Conservation (phyloP, 2,113 vertebrate genomes). For the Pavo muticus region DNA sequence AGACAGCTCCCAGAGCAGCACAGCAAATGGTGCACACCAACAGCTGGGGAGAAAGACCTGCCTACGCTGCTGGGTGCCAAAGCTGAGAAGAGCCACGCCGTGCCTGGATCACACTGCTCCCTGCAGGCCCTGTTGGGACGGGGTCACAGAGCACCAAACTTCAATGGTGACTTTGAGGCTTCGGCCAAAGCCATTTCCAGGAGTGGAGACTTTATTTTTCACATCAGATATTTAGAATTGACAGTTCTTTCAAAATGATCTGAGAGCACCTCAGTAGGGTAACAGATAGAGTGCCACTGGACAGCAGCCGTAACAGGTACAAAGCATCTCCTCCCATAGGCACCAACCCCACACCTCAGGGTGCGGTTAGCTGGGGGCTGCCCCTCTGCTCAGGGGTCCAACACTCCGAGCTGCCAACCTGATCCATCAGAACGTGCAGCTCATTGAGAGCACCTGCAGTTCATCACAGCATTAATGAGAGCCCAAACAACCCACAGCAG, state of each 20-base stretch:
- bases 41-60: not conserved
- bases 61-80: not conserved
- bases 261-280: not conserved
- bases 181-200: not conserved
- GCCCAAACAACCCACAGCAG: not conserved
- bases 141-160: not conserved
- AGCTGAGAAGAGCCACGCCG: not conserved
- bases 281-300: too few relatives aligned
- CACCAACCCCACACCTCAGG: not conserved
- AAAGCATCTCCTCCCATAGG: not conserved
- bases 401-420: constrained; percentile 3
- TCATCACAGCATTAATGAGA: constrained; percentile 17
- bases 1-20: not conserved
- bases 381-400: constrained; percentile 8
- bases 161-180: too few relatives aligned
- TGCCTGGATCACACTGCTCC: not conserved
- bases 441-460: constrained; percentile 60
- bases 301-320: not conserved
- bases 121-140: not conserved
- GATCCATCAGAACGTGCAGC: constrained; percentile 39
- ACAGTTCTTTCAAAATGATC: not conserved
- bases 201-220: not conserved
- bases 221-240: not conserved
- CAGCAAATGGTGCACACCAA: not conserved
- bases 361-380: constrained; percentile 68